Percentiles rank a stretch among this genome's conserved stretches.
Evolutionary conservation across 2,797 vertebrate genomes (phyloP).

Genomic region (Lepilemur septentrionalis): DNA sequence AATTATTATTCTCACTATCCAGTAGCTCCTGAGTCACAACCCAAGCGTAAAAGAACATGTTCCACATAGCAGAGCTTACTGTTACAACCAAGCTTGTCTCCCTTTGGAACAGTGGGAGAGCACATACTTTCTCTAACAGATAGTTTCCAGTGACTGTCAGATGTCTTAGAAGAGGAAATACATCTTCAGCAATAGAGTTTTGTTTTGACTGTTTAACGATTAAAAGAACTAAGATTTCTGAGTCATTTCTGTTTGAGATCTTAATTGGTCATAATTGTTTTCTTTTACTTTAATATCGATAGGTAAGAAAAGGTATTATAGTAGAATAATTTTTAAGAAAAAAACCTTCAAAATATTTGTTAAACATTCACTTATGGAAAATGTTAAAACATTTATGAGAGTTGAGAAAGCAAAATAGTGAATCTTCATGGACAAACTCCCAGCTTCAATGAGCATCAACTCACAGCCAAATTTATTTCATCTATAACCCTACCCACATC

Average conservation of each 20-base stretch:
- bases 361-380: neutral
- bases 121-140: neutral
- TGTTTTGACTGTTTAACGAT: neutral
- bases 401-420: neutral
- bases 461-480: neutral
- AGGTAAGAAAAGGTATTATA: neutral
- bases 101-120: neutral
- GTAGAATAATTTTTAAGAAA: neutral
- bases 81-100: neutral
- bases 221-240: slow-evolving; percentile 13
- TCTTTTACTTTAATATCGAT: neutral
- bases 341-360: neutral
- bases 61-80: neutral
- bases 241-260: slow-evolving; percentile 12
- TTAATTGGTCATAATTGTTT: neutral
- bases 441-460: neutral
- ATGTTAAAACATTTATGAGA: neutral
- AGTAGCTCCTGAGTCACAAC: neutral
- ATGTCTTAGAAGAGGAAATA: slow-evolving; percentile 13
- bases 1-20: neutral
- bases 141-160: neutral
- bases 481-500: neutral
- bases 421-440: neutral
- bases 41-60: neutral
- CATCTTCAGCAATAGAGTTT: neutral